Evolutionary conservation across 2,113 vertebrate genomes (phyloP), one percentile per base, ranked within the genome.

Genomic region (Channa maculata): DNA sequence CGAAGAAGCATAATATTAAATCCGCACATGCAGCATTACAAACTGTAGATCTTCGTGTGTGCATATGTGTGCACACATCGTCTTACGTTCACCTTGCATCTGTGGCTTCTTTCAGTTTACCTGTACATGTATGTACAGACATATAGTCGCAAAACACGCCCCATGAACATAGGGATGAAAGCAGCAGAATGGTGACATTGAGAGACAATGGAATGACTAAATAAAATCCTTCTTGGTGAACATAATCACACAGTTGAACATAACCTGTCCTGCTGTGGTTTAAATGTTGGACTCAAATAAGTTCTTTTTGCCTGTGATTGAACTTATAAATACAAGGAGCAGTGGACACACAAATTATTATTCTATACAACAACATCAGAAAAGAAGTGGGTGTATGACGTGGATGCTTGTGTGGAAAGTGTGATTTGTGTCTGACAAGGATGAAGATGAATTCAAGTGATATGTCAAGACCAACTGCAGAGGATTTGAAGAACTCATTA

Each of bases 21-120:
- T 61, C 68, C 71, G 83, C 75, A 64, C 62, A 49, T 80, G 82
- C 79, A 88, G 80, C 86, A 84, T 88, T 71, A 62, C 75, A 71
- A 43, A 72, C 72, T 52, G n/a, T 67, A 80, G 55, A 75, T 72
- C 62, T 57, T 52, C 8, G 2, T 62, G 50, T 62, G 49, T 70
- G 66, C 24, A 24, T 55, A 51, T 77, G 51, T 80, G 36, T 59
- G 75, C 53, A 71, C 58, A 71, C 72, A 80, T 74, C 51, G 75
- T 87, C 65, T 68, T 45, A 49, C 59, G 15, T 15, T 66, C 57
- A 73, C 37, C 9, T 64, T 45, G 48, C 70, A 74, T 70, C 67
- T 54, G 53, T 55, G 69, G 62, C 72, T 59, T 72, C 53, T 59
- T 57, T 78, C 70, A 51, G 68, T 78, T 52, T 73, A 69, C 52